These are phyloP conservation scores for Scaptomyza graminum DNA, from an alignment of 1,140 invertebrate genomes.

Conservation along the genomic window DNA sequence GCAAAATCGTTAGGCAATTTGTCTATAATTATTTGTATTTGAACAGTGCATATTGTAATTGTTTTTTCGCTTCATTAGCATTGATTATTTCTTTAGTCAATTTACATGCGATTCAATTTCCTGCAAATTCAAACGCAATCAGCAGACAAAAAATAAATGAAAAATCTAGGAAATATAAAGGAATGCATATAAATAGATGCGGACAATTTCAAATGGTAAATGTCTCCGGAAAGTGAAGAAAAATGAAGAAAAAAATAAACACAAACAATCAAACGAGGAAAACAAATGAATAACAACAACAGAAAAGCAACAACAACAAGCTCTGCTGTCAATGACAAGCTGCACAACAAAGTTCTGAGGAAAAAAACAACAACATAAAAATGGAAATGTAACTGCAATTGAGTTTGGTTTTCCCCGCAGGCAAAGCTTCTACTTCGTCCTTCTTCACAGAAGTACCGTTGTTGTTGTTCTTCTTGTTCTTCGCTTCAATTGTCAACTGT, in stretches of 20 bases:
- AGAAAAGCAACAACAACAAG: constrained; percentile 10
- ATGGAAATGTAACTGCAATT: constrained; percentile 79
- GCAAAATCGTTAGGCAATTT: constrained; percentile 22
- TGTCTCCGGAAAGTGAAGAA: constrained; percentile 61
- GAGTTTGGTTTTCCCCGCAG: constrained; percentile 57
- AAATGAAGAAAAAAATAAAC: constrained; percentile 3
- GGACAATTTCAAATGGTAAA: constrained; percentile 81
- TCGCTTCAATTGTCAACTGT: constrained; percentile 72
- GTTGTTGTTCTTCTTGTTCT: constrained; percentile 25
- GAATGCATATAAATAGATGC: constrained; percentile 77
- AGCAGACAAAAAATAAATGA: constrained; percentile 38
- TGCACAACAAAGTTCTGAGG: constrained; percentile 56
- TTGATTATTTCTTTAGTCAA: constrained; percentile 10
- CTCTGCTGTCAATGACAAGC: constrained; percentile 67
- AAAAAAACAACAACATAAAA: constrained; percentile 22
- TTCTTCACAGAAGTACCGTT: not conserved
- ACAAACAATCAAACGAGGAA: constrained; percentile 32
- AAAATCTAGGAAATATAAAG: constrained; percentile 33
- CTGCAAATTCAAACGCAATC: constrained; percentile 46
- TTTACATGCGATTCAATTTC: constrained; percentile 63
- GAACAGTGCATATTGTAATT: constrained; percentile 48
- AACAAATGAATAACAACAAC: constrained; percentile 67
- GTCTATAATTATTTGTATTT: constrained; percentile 5
- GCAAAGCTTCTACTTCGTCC: not conserved
- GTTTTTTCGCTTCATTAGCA: constrained; percentile 34